Evolutionary conservation across 1,140 invertebrate genomes (phyloP), one percentile per base, ranked within the genome.

Genomic region (Panagrolaimus sp.): DNA sequence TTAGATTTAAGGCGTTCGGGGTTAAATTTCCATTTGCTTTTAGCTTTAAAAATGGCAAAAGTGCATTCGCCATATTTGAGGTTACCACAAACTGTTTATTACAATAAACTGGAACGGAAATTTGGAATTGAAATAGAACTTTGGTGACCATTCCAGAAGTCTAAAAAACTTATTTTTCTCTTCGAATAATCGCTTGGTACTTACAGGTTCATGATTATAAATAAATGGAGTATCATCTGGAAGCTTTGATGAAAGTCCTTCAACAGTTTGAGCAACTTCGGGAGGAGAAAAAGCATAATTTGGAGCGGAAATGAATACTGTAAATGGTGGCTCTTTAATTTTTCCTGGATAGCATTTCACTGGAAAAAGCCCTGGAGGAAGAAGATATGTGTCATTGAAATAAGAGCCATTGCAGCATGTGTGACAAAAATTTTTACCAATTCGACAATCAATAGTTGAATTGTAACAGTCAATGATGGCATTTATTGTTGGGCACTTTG

Each of bases 281-380:
- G 53, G 48, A 1, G 66, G 66, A 2, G 66, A 68, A 62, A 63
- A 68, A 20, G 53, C 66, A 43, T 43, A 68, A 68, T 68, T 47
- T 4, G 66, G 66, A 11, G 66, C 46, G 0, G 66, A 68, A 43
- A 61, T 27, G 11, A 68, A 14, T 1, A 68, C 27, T 9, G 31
- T 31, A 43, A 68, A 68, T 3, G 48, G 51, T 3, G 66, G 46
- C 1, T 11, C 31, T 31, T 46, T 47, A 16, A 47, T 38, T 66
- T 47, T 48, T 20, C 65, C 65, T 9, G 74, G 74, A 70, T 74
- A 75, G 45, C 74, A 75, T 23, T 63, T 72, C 1, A 77, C 43
- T 0, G 75, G 75, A 47, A 69, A 78, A 31, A 78, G 46, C 5
- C 76, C 75, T 9, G 75, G 75, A 20, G 75, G 75, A 4, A 77